These are phyloP conservation scores for Melanotus villosus DNA, from an alignment of 2,888 invertebrate genomes.

Conservation along the genomic window DNA sequence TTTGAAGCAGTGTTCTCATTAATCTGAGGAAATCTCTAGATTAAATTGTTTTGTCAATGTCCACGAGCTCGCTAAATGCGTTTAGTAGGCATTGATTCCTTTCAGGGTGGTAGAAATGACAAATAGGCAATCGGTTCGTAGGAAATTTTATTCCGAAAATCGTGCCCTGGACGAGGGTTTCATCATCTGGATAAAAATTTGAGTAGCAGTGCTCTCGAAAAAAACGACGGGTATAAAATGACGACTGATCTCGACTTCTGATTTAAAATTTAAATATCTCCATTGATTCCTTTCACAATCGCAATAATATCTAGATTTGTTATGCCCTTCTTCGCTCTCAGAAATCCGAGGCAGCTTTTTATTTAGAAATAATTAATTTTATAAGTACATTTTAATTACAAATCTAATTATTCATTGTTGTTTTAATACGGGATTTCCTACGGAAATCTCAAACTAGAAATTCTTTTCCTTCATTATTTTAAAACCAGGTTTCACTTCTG, in stretches of 20 bases:
- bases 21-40: conserved; percentile 12
- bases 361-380: conserved; percentile 12
- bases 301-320: conserved; percentile 21
- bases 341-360: neutral
- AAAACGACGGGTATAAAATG: conserved; percentile 8
- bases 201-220: conserved; percentile 14
- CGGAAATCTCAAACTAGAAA: neutral
- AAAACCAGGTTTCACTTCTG: neutral
- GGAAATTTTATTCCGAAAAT: conserved; percentile 15
- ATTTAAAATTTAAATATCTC: conserved; percentile 24
- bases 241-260: conserved; percentile 13
- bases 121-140: conserved; percentile 1
- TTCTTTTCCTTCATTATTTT: conserved; percentile 10
- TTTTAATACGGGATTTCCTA: neutral
- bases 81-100: conserved; percentile 1
- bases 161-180: neutral
- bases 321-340: neutral
- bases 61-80: conserved; percentile 5
- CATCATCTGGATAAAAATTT: conserved; percentile 19
- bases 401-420: conserved; percentile 20
- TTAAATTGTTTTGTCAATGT: conserved; percentile 22
- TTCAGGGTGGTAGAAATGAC: neutral
- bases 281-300: conserved; percentile 11
- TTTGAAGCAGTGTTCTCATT: conserved; percentile 20
- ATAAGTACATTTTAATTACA: conserved; percentile 22